Conservation (phyloP, 2,797 vertebrate species). For the Phalloptychus januarius region DNA sequence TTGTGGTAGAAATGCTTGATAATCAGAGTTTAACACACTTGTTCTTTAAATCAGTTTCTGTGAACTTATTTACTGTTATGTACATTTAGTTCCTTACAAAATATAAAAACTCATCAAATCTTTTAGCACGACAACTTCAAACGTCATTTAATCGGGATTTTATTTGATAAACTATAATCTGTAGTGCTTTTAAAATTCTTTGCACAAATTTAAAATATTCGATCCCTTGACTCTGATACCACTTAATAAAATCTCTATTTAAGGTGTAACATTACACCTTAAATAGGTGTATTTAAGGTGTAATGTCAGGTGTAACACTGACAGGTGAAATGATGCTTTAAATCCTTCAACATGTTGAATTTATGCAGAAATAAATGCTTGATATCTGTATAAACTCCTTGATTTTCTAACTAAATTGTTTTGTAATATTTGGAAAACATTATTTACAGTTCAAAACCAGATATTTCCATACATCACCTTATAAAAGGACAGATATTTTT, state of each 20-base stretch:
- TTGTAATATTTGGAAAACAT: no score
- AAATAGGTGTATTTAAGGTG: background rate
- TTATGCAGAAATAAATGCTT: no score
- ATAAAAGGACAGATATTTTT: no score
- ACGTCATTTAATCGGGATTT: background rate
- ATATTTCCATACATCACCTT: no score
- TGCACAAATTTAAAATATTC: background rate
- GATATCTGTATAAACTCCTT: no score
- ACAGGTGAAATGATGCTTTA: background rate
- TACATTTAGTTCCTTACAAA: background rate
- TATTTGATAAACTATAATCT: background rate
- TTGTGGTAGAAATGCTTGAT: background rate
- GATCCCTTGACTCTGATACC: background rate
- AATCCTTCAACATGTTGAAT: no score
- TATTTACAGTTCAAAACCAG: no score
- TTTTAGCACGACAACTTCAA: background rate
- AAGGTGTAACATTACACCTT: background rate
- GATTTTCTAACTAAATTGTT: no score
- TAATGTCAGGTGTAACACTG: background rate
- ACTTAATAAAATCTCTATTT: background rate
- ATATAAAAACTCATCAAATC: background rate
- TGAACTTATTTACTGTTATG: background rate
- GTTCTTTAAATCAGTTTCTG: conserved; percentile 7
- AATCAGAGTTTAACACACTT: background rate
- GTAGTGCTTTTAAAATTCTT: background rate